Percentiles rank a stretch among this genome's conserved stretches.
phyloP scores from a whole-genome alignment of 2,888 invertebrate genomes.

The Geophilus truncorum region DNA sequence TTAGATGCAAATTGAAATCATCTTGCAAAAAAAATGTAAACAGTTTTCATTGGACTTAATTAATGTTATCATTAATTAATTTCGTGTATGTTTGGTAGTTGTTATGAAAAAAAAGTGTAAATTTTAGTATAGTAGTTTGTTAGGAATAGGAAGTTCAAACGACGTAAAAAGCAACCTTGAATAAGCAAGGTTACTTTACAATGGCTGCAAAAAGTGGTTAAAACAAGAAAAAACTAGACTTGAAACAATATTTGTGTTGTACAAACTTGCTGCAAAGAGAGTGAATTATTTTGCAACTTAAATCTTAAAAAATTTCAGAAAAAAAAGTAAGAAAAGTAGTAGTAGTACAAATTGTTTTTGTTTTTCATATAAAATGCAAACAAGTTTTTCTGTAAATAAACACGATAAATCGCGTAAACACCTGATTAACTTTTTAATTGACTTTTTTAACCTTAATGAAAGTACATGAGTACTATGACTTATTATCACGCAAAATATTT shows the following conservation, averaged over 20 bases:
- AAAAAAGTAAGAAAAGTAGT: too few species aligned
- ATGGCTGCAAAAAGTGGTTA: background rate
- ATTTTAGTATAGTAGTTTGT: background rate
- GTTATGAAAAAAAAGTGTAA: background rate
- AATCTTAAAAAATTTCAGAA: too few species aligned
- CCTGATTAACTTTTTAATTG: background rate
- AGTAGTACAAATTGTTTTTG: too few species aligned
- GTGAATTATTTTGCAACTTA: background rate
- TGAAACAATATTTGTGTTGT: background rate
- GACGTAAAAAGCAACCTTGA: background rate
- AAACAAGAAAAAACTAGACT: background rate
- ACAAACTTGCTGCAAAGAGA: background rate
- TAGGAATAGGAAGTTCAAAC: background rate
- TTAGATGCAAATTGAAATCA: too few species aligned
- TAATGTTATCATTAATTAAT: background rate
- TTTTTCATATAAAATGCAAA: too few species aligned
- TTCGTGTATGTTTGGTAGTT: background rate
- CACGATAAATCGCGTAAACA: background rate
- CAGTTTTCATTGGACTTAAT: background rate
- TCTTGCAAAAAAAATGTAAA: too few species aligned
- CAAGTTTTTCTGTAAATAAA: background rate
- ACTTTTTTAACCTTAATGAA: background rate
- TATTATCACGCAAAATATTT: background rate
- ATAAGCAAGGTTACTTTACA: background rate
- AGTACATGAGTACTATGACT: background rate